These are phyloP conservation scores for Danaus plexippus DNA, from an alignment of 1,140 invertebrate species.

Conservation along the genomic window DNA sequence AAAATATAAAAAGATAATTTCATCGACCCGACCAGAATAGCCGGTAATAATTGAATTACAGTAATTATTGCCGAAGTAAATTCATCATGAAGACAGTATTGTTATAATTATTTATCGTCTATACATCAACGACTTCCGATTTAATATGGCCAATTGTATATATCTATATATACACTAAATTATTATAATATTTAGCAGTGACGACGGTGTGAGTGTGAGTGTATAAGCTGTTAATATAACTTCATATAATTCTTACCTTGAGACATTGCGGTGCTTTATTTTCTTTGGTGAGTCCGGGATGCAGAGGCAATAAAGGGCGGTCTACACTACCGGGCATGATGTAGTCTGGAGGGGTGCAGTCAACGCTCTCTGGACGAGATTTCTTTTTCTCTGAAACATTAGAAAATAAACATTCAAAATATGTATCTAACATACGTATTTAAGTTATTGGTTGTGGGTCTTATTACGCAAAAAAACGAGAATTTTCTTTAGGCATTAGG, in stretches of 20 bases:
- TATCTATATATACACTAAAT: not conserved
- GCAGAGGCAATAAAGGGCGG: conserved; percentile 87
- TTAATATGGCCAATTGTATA: conserved; percentile 2
- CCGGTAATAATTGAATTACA: too few species aligned
- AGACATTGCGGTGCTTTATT: conserved; percentile 91
- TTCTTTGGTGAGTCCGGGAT: conserved; percentile 82
- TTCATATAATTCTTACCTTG: conserved; percentile 75
- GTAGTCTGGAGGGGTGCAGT: conserved; percentile 97
- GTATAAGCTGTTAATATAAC: not conserved
- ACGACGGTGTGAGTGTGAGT: too few species aligned
- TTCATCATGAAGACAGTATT: too few species aligned
- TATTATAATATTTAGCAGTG: too few species aligned
- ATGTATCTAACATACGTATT: not conserved
- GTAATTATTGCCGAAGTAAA: too few species aligned
- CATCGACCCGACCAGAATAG: too few species aligned
- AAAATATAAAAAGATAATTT: too few species aligned
- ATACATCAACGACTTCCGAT: not conserved
- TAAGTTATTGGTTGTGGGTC: too few species aligned
- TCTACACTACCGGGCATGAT: conserved; percentile 94
- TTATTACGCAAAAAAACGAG: too few species aligned
- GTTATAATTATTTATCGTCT: too few species aligned
- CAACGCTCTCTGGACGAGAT: conserved; percentile 87
- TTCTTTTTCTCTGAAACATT: conserved; percentile 86
- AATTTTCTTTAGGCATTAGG: too few species aligned
- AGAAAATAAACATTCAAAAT: not conserved